Conservation (phyloP, 2,888 invertebrate genomes). For the Scotopteryx bipunctaria region DNA sequence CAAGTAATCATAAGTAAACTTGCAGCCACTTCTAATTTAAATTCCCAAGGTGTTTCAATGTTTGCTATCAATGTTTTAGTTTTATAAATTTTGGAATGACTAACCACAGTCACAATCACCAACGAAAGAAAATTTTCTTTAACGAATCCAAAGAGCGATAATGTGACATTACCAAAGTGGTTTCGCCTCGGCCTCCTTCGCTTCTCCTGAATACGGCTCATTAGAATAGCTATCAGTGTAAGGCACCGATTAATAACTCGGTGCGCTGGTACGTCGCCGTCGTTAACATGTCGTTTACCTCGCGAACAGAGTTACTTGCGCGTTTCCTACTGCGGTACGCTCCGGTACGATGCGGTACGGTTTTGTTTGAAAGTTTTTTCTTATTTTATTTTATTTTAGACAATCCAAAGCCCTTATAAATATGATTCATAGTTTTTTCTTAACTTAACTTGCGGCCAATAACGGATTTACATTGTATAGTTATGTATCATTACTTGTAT, state of each 20-base stretch:
- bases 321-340: conserved; percentile 48
- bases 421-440: too few species aligned
- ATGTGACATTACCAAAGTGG: conserved; percentile 55
- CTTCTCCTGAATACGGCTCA: conserved; percentile 67
- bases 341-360: conserved; percentile 12
- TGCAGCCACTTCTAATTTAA: too few species aligned
- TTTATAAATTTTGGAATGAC: too few species aligned
- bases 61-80: too few species aligned
- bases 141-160: conserved; percentile 34
- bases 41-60: too few species aligned
- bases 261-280: conserved; percentile 66
- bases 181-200: conserved; percentile 78
- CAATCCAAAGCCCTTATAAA: too few species aligned
- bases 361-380: too few species aligned
- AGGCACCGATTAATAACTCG: conserved; percentile 79
- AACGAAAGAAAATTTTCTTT: conserved; percentile 29
- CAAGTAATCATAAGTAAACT: too few species aligned
- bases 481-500: too few species aligned
- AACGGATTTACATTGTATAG: too few species aligned
- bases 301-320: conserved; percentile 51
- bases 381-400: too few species aligned
- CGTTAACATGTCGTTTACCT: conserved; percentile 81
- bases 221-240: conserved; percentile 81
- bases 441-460: too few species aligned
- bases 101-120: background rate